Conservation (phyloP, 2,888 invertebrate genomes). For the Invenusta paracnida region DNA sequence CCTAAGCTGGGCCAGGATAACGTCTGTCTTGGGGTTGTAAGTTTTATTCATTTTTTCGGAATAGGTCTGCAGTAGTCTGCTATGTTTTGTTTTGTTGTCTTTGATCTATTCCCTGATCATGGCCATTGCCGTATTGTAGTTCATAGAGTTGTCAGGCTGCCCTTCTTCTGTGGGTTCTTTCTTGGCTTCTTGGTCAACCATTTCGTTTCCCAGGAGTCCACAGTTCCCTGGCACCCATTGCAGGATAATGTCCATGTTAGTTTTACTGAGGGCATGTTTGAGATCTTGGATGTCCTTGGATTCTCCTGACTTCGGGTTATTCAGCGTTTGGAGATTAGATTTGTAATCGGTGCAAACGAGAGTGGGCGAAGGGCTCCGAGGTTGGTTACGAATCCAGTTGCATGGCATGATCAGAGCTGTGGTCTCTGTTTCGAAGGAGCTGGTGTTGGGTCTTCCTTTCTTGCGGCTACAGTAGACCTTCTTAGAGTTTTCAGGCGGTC, state of each 20-base stretch:
- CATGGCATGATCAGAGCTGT: not conserved
- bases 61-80: not conserved
- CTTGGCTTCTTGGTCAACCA: slow-evolving; percentile 5
- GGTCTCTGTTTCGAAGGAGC: slow-evolving; percentile 8
- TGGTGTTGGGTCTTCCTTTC: not conserved
- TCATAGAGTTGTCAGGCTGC: not conserved
- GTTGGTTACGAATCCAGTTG: slow-evolving; percentile 21
- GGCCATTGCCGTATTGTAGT: not conserved
- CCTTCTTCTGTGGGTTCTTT: slow-evolving; percentile 12
- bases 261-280: not conserved
- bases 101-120: slow-evolving; percentile 8
- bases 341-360: slow-evolving; percentile 17
- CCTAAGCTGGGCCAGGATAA: slow-evolving; percentile 26
- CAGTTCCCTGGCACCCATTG: slow-evolving; percentile 5
- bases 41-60: not conserved
- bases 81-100: not conserved
- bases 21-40: not conserved
- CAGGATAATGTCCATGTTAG: not conserved
- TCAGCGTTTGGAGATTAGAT: slow-evolving; percentile 5
- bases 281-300: slow-evolving; percentile 27
- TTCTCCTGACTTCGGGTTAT: slow-evolving; percentile 19
- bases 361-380: not conserved
- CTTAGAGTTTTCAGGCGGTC: not conserved
- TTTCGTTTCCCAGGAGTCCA: slow-evolving; percentile 19
- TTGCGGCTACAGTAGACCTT: slow-evolving; percentile 1